Conservation (phyloP, 2,797 vertebrate genomes). For the Melanotaenia boesemani region DNA sequence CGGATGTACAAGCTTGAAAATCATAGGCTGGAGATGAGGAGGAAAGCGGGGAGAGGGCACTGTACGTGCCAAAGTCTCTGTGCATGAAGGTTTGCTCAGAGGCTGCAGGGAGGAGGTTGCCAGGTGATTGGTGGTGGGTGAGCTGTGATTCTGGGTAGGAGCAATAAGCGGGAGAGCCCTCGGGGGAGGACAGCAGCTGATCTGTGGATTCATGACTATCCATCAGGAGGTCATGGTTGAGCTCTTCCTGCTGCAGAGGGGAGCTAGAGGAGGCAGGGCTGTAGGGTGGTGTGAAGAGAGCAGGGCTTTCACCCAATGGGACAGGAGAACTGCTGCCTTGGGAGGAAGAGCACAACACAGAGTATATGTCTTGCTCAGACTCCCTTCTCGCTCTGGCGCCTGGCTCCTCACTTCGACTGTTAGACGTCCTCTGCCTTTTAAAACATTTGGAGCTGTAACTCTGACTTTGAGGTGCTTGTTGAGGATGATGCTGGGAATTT, state of each 20-base stretch:
- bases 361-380: slow-evolving; percentile 36
- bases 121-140: slow-evolving; percentile 56
- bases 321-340: slow-evolving; percentile 50
- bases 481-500: slow-evolving; percentile 21
- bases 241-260: slow-evolving; percentile 61
- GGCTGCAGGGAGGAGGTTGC: slow-evolving; percentile 24
- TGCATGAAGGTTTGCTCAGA: slow-evolving; percentile 53
- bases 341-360: slow-evolving; percentile 28
- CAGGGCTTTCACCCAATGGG: slow-evolving; percentile 39
- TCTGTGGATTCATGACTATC: slow-evolving; percentile 65
- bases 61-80: slow-evolving; percentile 22
- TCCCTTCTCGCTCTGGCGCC: slow-evolving; percentile 38
- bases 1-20: slow-evolving; percentile 52
- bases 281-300: slow-evolving; percentile 78
- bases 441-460: slow-evolving; percentile 30
- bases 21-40: slow-evolving; percentile 52
- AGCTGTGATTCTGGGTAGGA: slow-evolving; percentile 49
- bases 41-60: slow-evolving; percentile 39
- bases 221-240: slow-evolving; percentile 64
- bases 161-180: slow-evolving; percentile 67
- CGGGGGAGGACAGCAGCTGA: slow-evolving; percentile 67
- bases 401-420: slow-evolving; percentile 53
- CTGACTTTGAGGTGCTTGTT: slow-evolving; percentile 32
- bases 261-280: slow-evolving; percentile 79
- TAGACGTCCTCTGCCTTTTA: slow-evolving; percentile 68